phyloP scores from a whole-genome alignment of 2,797 vertebrate species.

The Okamejei kenojei region DNA sequence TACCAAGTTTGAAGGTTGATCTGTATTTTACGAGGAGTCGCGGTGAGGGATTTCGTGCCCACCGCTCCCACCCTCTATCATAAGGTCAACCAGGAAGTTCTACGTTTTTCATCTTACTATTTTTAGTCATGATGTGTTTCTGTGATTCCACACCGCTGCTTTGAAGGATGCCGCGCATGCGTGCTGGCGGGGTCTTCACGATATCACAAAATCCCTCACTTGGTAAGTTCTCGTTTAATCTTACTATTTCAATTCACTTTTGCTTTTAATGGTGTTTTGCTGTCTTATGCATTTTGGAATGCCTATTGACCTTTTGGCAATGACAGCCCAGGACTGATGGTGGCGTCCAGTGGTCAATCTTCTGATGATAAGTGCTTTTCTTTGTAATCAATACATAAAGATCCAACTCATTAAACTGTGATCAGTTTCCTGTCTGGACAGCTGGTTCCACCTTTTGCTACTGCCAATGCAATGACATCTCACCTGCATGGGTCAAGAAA shows the following conservation, averaged over 20 bases:
- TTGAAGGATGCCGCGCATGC: too few relatives aligned
- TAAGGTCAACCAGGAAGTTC: too few relatives aligned
- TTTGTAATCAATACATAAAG: not conserved
- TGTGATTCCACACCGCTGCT: too few relatives aligned
- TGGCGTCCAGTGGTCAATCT: not conserved
- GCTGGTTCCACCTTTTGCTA: not conserved
- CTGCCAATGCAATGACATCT: not conserved
- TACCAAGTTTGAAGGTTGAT: too few relatives aligned
- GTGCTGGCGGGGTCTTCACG: too few relatives aligned
- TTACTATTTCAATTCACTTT: not conserved
- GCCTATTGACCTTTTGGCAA: not conserved
- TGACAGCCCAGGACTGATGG: not conserved
- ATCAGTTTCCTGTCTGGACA: not conserved
- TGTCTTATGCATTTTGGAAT: not conserved
- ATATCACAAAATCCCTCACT: too few relatives aligned
- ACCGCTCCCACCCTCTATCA: too few relatives aligned
- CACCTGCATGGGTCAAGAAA: not conserved
- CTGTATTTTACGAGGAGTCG: too few relatives aligned
- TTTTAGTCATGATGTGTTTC: too few relatives aligned
- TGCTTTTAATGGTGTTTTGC: not conserved
- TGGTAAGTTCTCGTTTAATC: too few relatives aligned
- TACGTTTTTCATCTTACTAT: too few relatives aligned
- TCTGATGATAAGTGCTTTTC: not conserved
- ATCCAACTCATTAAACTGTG: not conserved
- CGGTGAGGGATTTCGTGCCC: too few relatives aligned